Percentiles rank a stretch among this genome's conserved stretches.
Evolutionary conservation across 2,888 invertebrate genomes (phyloP).

Genomic region (Hermaeophaga mercurialis): DNA sequence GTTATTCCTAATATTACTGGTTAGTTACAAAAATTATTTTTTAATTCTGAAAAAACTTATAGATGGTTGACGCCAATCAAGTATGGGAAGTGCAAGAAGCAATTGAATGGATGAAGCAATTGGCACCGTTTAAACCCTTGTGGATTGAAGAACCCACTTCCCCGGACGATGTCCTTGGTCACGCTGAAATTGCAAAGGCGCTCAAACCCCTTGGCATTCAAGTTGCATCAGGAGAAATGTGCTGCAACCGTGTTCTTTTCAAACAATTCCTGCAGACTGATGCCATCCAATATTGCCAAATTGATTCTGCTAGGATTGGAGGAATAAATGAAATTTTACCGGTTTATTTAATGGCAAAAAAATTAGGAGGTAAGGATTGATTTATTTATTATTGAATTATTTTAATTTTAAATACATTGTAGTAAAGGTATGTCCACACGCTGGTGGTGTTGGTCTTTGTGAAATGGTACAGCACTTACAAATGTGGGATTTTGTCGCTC

Average conservation of each 20-base stretch:
- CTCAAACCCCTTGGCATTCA: constrained; percentile 76
- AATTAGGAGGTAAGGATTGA: constrained; percentile 68
- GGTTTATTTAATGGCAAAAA: constrained; percentile 88
- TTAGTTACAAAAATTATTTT: too few species aligned
- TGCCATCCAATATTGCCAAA: constrained; percentile 86
- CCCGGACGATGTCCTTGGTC: constrained; percentile 89
- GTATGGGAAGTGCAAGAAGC: constrained; percentile 87
- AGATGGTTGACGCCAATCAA: constrained; percentile 91
- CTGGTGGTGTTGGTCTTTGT: constrained; percentile 92
- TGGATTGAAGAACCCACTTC: constrained; percentile 96
- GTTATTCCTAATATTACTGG: too few species aligned
- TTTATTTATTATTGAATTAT: background rate
- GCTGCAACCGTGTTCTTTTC: constrained; percentile 89
- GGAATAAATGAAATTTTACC: constrained; percentile 87
- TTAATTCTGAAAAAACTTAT: too few species aligned
- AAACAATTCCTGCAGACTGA: constrained; percentile 85
- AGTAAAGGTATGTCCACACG: constrained; percentile 94
- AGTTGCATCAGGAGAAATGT: constrained; percentile 92
- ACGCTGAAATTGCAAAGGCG: constrained; percentile 77
- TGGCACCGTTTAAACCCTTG: constrained; percentile 73
- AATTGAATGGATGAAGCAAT: constrained; percentile 81
- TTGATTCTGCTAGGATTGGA: constrained; percentile 87
- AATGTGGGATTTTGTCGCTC: constrained; percentile 81
- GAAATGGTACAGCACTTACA: constrained; percentile 94
- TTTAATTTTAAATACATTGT: background rate